phyloP scores from a whole-genome alignment of 2,888 invertebrate species.

The Ectemnius cavifrons region DNA sequence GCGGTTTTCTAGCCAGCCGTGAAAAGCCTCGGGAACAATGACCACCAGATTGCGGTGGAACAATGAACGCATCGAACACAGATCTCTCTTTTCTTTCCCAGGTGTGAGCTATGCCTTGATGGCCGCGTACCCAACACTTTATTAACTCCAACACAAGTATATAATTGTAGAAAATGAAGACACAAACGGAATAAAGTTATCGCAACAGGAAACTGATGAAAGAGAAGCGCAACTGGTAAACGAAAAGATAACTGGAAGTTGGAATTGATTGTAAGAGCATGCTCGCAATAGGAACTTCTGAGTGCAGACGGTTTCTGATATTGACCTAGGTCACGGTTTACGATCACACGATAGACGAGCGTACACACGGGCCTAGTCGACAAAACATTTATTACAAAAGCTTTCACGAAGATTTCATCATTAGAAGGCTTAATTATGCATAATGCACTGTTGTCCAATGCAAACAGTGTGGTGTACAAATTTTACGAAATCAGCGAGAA shows the following conservation, averaged over 20 bases:
- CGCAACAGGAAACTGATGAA: too few relatives aligned
- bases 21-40: constrained; percentile 49
- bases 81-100: constrained; percentile 18
- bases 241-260: too few relatives aligned
- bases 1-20: constrained; percentile 46
- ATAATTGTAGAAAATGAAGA: too few relatives aligned
- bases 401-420: neutral
- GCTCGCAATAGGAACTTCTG: too few relatives aligned
- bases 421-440: neutral
- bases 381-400: neutral
- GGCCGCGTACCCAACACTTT: constrained; percentile 5
- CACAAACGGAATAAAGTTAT: too few relatives aligned
- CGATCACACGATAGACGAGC: constrained; percentile 9
- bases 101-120: too few relatives aligned
- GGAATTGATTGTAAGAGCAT: too few relatives aligned
- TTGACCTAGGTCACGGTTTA: constrained; percentile 58
- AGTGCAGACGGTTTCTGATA: constrained; percentile 27
- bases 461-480: neutral
- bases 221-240: too few relatives aligned
- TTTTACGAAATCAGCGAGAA: neutral
- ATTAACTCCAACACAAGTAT: constrained; percentile 14
- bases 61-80: constrained; percentile 29
- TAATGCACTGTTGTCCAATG: neutral
- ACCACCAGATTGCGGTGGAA: constrained; percentile 33
- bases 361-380: too few relatives aligned